These are phyloP conservation scores for Microplitis deprimator DNA, from an alignment of 2,888 invertebrate species.

Conservation along the genomic window DNA sequence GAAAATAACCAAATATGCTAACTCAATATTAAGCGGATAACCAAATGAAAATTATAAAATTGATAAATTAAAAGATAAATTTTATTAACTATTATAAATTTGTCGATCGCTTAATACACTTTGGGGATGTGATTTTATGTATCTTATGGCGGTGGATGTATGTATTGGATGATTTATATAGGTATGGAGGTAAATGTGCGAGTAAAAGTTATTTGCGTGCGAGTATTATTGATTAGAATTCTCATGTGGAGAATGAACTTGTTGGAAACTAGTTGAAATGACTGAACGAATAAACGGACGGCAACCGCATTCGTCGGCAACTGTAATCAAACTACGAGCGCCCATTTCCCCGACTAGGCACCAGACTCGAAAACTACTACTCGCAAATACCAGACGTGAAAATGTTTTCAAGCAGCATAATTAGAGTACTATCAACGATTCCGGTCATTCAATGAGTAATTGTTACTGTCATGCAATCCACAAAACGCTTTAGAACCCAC, in stretches of 20 bases:
- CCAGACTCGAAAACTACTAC: constrained; percentile 14
- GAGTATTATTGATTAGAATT: constrained; percentile 16
- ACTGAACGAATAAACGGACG: constrained; percentile 25
- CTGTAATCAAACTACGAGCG: constrained; percentile 30
- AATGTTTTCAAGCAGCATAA: constrained; percentile 31
- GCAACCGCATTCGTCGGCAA: constrained; percentile 24
- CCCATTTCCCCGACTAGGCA: constrained; percentile 8
- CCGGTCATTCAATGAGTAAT: constrained; percentile 2
- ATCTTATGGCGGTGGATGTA: too few species aligned
- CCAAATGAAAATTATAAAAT: too few species aligned
- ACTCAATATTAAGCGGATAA: too few species aligned
- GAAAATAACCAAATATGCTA: too few species aligned
- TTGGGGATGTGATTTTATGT: too few species aligned
- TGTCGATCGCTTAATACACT: too few species aligned
- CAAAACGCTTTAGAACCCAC: background rate
- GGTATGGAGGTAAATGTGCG: background rate
- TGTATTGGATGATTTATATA: background rate
- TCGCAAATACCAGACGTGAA: constrained; percentile 12
- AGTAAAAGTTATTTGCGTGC: constrained; percentile 9
- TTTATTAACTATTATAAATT: too few species aligned
- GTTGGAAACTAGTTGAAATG: constrained; percentile 24
- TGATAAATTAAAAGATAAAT: too few species aligned
- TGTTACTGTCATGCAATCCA: background rate
- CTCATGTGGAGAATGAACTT: constrained; percentile 17
- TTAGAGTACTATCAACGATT: constrained; percentile 20